A percentile compares a stretch with the other conserved stretches of the same genome.
phyloP scores from a whole-genome alignment of 2,797 vertebrate species.

The Helarctos malayanus region DNA sequence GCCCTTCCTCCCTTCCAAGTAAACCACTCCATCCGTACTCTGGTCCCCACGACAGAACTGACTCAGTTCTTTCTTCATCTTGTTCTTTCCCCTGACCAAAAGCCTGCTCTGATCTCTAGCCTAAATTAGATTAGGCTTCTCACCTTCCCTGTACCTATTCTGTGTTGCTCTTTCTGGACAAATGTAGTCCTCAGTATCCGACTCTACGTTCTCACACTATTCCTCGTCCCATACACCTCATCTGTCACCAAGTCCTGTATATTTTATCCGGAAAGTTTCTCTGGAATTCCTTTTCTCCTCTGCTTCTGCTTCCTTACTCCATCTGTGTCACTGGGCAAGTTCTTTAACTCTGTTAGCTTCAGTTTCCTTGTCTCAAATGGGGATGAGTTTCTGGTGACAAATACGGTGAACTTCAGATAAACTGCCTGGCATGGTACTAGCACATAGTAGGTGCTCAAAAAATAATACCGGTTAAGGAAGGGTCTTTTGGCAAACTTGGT shows the following conservation, averaged over 20 bases:
- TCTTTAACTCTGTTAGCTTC: neutral
- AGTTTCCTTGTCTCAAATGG: neutral
- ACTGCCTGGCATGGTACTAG: neutral
- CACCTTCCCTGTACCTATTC: neutral
- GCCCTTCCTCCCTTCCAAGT: neutral
- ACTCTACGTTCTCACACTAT: neutral
- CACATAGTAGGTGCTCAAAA: neutral
- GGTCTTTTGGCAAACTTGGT: neutral
- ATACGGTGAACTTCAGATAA: neutral
- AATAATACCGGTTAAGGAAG: neutral
- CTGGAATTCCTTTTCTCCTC: neutral
- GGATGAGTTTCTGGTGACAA: neutral
- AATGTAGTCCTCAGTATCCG: neutral
- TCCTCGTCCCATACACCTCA: neutral
- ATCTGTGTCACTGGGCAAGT: too few species aligned
- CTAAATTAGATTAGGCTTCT: neutral
- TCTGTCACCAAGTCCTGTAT: neutral
- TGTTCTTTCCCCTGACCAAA: neutral
- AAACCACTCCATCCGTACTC: neutral
- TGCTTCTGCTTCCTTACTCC: neutral
- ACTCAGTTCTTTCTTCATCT: neutral
- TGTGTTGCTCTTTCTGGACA: neutral
- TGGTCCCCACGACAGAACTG: neutral
- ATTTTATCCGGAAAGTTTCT: neutral
- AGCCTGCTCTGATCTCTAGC: neutral